phyloP scores from a whole-genome alignment of 1,140 invertebrate genomes.

The Leptinotarsa texana region DNA sequence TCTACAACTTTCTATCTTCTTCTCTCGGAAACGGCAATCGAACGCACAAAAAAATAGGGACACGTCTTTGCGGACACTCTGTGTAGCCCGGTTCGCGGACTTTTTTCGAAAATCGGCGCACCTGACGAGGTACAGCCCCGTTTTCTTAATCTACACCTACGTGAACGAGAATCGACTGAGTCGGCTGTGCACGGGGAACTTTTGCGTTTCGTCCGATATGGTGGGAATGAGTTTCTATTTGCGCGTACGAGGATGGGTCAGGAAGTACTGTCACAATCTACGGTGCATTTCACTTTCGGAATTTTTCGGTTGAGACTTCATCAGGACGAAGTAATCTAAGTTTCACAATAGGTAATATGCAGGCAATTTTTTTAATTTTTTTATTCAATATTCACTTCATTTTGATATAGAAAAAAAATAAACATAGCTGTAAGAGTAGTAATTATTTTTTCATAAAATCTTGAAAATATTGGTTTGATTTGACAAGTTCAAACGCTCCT shows the following conservation, averaged over 20 bases:
- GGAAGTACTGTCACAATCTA: background rate
- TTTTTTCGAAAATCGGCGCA: constrained; percentile 1
- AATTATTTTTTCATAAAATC: no score
- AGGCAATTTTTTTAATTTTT: no score
- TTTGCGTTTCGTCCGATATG: background rate
- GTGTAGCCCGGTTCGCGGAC: constrained; percentile 1
- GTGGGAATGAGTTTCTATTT: constrained; percentile 8
- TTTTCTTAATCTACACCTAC: background rate
- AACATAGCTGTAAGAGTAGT: no score
- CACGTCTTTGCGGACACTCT: background rate
- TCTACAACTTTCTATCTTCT: background rate
- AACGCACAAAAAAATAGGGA: background rate
- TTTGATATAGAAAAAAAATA: no score
- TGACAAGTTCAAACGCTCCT: no score
- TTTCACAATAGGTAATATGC: no score
- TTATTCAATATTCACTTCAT: no score
- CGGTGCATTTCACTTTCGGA: background rate
- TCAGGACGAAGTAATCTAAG: no score
- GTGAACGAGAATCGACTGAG: background rate
- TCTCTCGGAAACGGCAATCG: background rate
- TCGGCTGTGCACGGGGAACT: background rate
- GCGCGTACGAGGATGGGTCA: background rate
- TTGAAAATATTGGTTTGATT: no score
- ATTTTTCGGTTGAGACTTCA: no score
- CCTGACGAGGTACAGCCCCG: background rate